These are phyloP conservation scores for Halichoeres trimaculatus DNA, from an alignment of 2,113 vertebrate species.

Conservation along the genomic window DNA sequence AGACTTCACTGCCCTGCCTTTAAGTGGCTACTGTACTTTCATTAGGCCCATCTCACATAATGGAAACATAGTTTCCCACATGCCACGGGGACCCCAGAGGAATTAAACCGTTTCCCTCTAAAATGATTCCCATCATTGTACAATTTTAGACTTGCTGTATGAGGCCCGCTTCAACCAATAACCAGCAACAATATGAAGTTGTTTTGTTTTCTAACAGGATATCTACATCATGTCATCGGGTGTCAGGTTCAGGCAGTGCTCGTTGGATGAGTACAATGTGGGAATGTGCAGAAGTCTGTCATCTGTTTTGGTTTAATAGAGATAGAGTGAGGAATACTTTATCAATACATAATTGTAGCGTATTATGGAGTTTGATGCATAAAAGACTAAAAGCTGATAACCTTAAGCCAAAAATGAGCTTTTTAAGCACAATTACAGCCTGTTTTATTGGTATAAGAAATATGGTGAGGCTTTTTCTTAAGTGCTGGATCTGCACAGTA, in stretches of 20 bases:
- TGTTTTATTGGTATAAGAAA: neutral
- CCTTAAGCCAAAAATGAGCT: neutral
- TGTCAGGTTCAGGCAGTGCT: neutral
- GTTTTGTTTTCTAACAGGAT: neutral
- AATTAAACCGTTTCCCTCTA: constrained; percentile 60
- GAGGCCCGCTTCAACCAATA: constrained; percentile 21
- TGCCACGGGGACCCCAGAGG: constrained; percentile 45
- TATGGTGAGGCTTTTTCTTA: neutral
- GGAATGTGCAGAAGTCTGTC: constrained; percentile 1
- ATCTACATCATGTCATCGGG: constrained; percentile 1
- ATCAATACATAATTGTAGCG: neutral
- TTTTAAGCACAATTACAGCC: neutral
- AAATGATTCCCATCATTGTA: constrained; percentile 64
- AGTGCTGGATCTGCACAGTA: neutral
- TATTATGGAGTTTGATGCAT: neutral
- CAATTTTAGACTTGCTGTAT: constrained; percentile 46
- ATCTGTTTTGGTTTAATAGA: neutral
- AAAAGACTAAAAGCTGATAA: neutral
- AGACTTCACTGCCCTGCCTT: constrained; percentile 52
- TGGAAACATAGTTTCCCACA: constrained; percentile 69
- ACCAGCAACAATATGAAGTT: constrained; percentile 4
- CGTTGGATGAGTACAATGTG: neutral
- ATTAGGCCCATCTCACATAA: constrained; percentile 62
- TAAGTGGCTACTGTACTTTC: constrained; percentile 73
- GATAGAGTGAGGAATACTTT: neutral